Conservation (phyloP, 1,140 invertebrate species). For the Drosophila biarmipes region DNA sequence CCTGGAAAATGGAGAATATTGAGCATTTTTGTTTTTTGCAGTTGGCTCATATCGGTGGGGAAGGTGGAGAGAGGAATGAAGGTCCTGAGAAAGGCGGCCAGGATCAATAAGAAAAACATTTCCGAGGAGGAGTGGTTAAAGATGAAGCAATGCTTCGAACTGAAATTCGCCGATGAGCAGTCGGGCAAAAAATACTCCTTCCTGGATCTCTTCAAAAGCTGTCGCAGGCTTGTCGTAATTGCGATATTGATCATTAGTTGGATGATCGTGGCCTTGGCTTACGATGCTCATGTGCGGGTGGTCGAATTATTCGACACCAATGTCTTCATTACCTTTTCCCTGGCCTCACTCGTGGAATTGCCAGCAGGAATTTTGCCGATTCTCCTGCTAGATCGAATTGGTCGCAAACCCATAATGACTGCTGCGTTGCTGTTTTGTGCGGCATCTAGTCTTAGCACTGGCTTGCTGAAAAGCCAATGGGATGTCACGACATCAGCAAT, state of each 20-base stretch:
- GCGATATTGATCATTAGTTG: slow-evolving; percentile 91
- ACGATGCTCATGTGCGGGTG: slow-evolving; percentile 93
- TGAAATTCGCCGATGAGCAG: slow-evolving; percentile 87
- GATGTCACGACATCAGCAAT: slow-evolving; percentile 90
- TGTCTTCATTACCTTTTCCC: slow-evolving; percentile 92
- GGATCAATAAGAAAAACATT: slow-evolving; percentile 90
- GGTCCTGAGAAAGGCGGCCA: slow-evolving; percentile 92
- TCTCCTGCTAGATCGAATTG: slow-evolving; percentile 91
- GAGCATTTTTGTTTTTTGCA: slow-evolving; percentile 55
- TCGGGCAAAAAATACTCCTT: slow-evolving; percentile 89
- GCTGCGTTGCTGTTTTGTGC: slow-evolving; percentile 91
- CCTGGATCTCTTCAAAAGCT: slow-evolving; percentile 90
- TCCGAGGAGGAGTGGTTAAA: slow-evolving; percentile 89
- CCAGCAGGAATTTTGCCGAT: slow-evolving; percentile 93
- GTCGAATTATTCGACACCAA: slow-evolving; percentile 91
- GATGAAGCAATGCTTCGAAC: slow-evolving; percentile 85
- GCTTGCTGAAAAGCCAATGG: slow-evolving; percentile 87
- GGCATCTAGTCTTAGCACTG: slow-evolving; percentile 91
- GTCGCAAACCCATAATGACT: slow-evolving; percentile 92
- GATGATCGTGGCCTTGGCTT: slow-evolving; percentile 93
- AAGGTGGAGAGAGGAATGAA: slow-evolving; percentile 90
- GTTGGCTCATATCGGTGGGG: slow-evolving; percentile 93
- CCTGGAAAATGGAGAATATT: too few species aligned
- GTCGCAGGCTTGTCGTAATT: slow-evolving; percentile 88
- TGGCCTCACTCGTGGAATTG: slow-evolving; percentile 89